These are phyloP conservation scores for Zoanthus solanderi DNA, from an alignment of 92 coral and sea anemone genomes.

Conservation along the genomic window DNA sequence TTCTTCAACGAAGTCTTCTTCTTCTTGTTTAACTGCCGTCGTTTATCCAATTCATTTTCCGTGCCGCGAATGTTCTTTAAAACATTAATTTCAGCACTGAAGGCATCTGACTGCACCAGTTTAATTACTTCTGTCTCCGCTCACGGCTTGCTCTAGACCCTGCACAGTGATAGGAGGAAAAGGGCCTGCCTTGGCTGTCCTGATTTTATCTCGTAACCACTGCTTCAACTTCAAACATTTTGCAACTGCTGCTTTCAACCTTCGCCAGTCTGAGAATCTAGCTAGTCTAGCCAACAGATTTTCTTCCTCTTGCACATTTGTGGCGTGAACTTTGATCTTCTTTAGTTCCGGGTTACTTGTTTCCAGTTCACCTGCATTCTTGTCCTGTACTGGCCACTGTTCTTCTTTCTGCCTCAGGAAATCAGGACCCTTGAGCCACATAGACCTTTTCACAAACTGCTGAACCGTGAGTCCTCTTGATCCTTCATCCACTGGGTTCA, in stretches of 20 bases:
- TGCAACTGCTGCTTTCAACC: not conserved
- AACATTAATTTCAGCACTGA: constrained; percentile 8
- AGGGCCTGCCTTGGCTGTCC: too few relatives aligned
- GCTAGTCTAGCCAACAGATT: constrained; percentile 29
- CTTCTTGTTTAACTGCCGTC: too few relatives aligned
- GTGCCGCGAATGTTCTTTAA: constrained; percentile 56
- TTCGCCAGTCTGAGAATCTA: constrained; percentile 46
- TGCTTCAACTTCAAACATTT: not conserved
- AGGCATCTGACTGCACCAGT: constrained; percentile 47
- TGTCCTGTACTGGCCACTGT: too few relatives aligned
- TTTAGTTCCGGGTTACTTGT: not conserved
- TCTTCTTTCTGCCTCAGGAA: too few relatives aligned
- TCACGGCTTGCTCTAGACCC: not conserved
- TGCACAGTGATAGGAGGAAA: too few relatives aligned
- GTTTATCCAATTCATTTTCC: not conserved
- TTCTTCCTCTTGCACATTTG: not conserved
- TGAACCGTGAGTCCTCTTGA: too few relatives aligned
- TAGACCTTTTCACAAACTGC: too few relatives aligned
- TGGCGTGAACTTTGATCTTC: constrained; percentile 12
- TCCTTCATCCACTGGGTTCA: not conserved
- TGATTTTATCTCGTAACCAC: not conserved
- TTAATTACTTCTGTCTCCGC: not conserved
- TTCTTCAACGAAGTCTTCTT: constrained; percentile 10
- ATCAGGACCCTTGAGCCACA: not conserved
- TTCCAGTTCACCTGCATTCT: too few relatives aligned